These are phyloP conservation scores for Drosophila paracracens DNA, from an alignment of 2,888 invertebrate species.

Conservation along the genomic window DNA sequence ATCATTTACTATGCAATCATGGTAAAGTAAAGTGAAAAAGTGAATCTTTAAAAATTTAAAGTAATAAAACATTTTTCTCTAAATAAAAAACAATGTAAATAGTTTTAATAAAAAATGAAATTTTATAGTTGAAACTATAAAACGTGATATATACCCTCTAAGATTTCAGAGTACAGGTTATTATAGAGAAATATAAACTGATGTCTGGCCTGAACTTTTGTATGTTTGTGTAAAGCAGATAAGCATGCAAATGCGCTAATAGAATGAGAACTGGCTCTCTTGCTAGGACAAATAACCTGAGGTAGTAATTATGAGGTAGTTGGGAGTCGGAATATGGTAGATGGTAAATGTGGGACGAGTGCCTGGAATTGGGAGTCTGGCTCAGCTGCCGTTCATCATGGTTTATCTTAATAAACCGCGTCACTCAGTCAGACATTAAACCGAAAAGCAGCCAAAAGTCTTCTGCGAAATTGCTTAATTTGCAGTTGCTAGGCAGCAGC, in stretches of 20 bases:
- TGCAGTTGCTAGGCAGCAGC: slow-evolving; percentile 66
- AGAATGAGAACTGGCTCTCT: slow-evolving; percentile 57
- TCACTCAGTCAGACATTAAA: slow-evolving; percentile 77
- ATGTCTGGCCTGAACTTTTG: slow-evolving; percentile 54
- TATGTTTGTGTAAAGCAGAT: slow-evolving; percentile 73
- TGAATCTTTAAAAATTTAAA: neutral
- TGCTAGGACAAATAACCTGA: slow-evolving; percentile 18
- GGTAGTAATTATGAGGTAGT: slow-evolving; percentile 63
- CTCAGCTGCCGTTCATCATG: slow-evolving; percentile 75
- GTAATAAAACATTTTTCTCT: neutral
- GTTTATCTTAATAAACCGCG: slow-evolving; percentile 80
- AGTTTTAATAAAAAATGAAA: neutral
- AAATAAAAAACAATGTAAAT: neutral
- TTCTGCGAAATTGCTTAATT: slow-evolving; percentile 76
- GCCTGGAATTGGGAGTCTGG: slow-evolving; percentile 18
- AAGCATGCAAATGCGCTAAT: slow-evolving; percentile 77
- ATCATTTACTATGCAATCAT: neutral
- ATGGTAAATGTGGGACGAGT: neutral
- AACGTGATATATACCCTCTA: neutral
- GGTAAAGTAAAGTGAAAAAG: neutral
- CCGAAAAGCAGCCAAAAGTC: slow-evolving; percentile 73
- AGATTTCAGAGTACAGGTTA: neutral
- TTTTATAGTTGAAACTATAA: neutral
- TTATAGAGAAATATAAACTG: slow-evolving; percentile 15
- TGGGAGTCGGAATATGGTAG: slow-evolving; percentile 13